Evolutionary conservation across 2,113 vertebrate species (phyloP).

Genomic region (Cynocephalus volans): DNA sequence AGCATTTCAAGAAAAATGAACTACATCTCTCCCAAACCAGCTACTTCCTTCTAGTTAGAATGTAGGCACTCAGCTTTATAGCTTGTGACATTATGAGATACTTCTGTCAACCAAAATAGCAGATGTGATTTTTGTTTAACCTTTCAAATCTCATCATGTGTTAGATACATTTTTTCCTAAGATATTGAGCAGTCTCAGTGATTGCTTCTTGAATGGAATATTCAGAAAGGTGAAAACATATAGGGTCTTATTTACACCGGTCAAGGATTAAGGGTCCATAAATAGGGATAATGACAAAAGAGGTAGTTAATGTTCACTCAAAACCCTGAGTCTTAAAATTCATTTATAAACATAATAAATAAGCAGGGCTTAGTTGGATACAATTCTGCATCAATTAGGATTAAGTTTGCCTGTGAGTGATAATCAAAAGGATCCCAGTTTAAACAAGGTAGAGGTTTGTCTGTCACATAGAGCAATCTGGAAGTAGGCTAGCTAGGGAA

Average conservation of each 20-base stretch:
- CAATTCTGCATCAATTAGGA: background rate
- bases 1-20: constrained; percentile 1
- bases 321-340: background rate
- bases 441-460: background rate
- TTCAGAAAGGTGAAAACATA: background rate
- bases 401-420: background rate
- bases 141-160: background rate
- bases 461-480: background rate
- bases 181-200: background rate
- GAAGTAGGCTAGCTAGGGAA: background rate
- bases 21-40: background rate
- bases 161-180: background rate
- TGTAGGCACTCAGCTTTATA: background rate
- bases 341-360: background rate
- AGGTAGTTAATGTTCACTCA: background rate
- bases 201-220: background rate
- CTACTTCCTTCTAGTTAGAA: background rate
- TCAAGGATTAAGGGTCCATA: background rate
- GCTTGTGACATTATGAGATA: background rate
- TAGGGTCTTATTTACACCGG: rapidly evolving
- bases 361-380: background rate
- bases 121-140: background rate
- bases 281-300: background rate
- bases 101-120: background rate
- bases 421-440: background rate